Percentiles rank a stretch among this genome's conserved stretches.
Evolutionary conservation across 2,113 vertebrate genomes (phyloP).

Genomic region (Gobius niger): DNA sequence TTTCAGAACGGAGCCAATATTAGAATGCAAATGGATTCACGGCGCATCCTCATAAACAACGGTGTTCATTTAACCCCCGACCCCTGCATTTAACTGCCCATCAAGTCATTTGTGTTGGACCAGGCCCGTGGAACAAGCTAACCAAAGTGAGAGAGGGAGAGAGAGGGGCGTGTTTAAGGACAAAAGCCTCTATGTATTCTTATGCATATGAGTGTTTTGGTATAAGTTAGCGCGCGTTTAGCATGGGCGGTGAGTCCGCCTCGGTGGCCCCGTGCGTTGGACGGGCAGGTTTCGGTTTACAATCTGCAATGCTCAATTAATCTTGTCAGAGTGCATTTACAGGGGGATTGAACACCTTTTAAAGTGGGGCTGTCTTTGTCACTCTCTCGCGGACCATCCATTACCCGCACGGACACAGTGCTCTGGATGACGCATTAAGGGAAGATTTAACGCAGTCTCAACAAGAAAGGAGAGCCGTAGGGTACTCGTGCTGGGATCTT

Average conservation of each 20-base stretch:
- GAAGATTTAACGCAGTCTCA: conserved; percentile 28
- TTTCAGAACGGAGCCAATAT: conserved; percentile 87
- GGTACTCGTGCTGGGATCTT: not conserved
- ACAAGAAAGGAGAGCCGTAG: conserved; percentile 40
- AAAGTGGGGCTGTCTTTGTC: conserved; percentile 69
- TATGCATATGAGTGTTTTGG: conserved; percentile 11
- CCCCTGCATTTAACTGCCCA: conserved; percentile 97
- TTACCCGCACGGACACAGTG: conserved; percentile 51
- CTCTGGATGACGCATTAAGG: conserved; percentile 52
- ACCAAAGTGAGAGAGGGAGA: conserved; percentile 49
- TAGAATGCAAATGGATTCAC: conserved; percentile 99
- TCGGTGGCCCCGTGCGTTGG: conserved; percentile 26
- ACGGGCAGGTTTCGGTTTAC: conserved; percentile 70
- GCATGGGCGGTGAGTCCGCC: conserved; percentile 22
- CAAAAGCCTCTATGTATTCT: conserved; percentile 21
- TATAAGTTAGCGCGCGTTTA: conserved; percentile 26
- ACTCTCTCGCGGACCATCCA: conserved; percentile 63
- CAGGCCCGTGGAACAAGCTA: conserved; percentile 74
- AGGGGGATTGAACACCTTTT: conserved; percentile 68
- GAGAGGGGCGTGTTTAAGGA: conserved; percentile 35
- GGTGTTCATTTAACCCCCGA: conserved; percentile 98
- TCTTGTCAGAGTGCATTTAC: conserved; percentile 81
- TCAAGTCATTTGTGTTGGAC: conserved; percentile 94
- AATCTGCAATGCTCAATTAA: conserved; percentile 84
- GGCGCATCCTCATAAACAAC: conserved; percentile 99